Conservation (phyloP, 2,113 vertebrate genomes). For the Ciconia boyciana region DNA sequence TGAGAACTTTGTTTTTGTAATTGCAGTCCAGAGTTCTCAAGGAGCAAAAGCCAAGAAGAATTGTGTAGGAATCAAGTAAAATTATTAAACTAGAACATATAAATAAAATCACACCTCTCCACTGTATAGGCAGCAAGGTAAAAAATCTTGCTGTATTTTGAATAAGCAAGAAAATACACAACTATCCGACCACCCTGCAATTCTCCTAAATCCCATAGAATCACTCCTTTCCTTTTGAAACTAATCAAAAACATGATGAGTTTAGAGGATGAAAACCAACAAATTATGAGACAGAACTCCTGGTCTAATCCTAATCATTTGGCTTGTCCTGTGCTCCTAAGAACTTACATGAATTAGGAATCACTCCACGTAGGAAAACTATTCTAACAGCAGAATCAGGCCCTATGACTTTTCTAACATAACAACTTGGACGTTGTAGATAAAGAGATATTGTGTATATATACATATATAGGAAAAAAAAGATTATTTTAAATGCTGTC, state of each 20-base stretch:
- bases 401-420: background rate
- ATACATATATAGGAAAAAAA: background rate
- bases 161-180: background rate
- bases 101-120: background rate
- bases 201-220: background rate
- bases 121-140: background rate
- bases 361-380: background rate
- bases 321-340: background rate
- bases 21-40: background rate
- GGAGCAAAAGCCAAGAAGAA: background rate
- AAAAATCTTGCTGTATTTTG: background rate
- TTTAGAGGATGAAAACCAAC: background rate
- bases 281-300: background rate
- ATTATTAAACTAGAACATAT: background rate
- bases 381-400: background rate
- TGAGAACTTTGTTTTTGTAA: background rate
- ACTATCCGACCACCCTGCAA: background rate
- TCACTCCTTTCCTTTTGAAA: background rate
- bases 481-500: background rate
- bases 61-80: background rate
- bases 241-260: background rate
- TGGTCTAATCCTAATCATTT: background rate
- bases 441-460: accelerated
- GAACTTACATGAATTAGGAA: background rate
- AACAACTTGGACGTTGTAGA: background rate